Base-by-base conservation (phyloP, 2,888 invertebrate species). In the Ectemnius cavifrons region DNA sequence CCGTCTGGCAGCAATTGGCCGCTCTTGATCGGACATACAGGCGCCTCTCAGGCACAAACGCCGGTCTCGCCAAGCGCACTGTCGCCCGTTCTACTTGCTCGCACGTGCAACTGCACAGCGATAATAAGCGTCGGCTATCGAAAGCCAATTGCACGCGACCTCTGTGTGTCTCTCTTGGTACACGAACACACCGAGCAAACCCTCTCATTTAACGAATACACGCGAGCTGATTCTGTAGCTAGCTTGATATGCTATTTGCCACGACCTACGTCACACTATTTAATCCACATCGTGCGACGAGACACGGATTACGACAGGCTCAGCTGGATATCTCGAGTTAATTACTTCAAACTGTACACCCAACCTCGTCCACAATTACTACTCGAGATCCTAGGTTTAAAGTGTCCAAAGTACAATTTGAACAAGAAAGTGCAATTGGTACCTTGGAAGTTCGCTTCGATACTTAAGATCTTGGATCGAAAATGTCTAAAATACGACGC, bases 1-100 rank as follows among this genome's bases (percentile, higher is more conserved):
- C 63, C 62, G 64, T 37, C 56, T 49, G 20, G 60, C 71, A 71
- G 62, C 28, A 70, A 73, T 71, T 70, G 71, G 65, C 62, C 62
- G 37, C 20, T 37, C 37, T 37, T 8, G 37, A 37, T 37, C 37
- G 37, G 37, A 37, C 37, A 37, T 0, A 37, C 3, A 37, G 37
- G 37, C 37, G 37, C 37, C 37, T 1, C 37, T 8, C 37, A 1
- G 37, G 0, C 23, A 23, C 3, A 23, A 23, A 23, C 23, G 23
- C 23, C 23, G 23, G 23, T 2, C 37, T 6, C 37, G 8, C 37
- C 37, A 0, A 47, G 62, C 4, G 57, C 20, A 18, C 16, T 20
- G 13, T 16, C 14, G 45, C 11, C n/a, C 62, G 47, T 18, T 18
- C 18, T 16, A n/a, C 60, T 23, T 16, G 45, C 27, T 16, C 20